These are phyloP conservation scores for Brachionus koreanus DNA, from an alignment of 1,140 invertebrate genomes.

Conservation along the genomic window DNA sequence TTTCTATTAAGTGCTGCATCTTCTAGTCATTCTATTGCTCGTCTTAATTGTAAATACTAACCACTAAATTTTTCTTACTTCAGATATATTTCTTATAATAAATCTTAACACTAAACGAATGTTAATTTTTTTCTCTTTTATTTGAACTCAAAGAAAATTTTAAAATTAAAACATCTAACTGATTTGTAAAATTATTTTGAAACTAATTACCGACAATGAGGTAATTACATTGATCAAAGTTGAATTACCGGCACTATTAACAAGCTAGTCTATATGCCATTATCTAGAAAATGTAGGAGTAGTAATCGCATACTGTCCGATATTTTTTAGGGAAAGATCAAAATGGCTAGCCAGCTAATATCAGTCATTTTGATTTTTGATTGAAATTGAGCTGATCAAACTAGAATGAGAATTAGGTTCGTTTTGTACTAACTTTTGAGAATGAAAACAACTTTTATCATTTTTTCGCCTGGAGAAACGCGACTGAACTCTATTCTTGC, in stretches of 20 bases:
- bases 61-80: too few relatives aligned
- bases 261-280: neutral
- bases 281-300: too few relatives aligned
- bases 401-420: neutral
- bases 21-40: too few relatives aligned
- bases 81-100: too few relatives aligned
- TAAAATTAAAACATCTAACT: too few relatives aligned
- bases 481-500: neutral
- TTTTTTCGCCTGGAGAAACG: neutral
- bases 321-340: too few relatives aligned
- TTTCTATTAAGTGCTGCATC: too few relatives aligned
- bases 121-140: too few relatives aligned
- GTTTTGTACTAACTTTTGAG: neutral
- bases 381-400: neutral
- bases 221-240: neutral
- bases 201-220: neutral
- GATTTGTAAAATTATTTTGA: neutral
- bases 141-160: too few relatives aligned
- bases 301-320: too few relatives aligned
- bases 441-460: neutral
- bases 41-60: too few relatives aligned
- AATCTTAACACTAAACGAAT: too few relatives aligned
- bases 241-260: neutral
- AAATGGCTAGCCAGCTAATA: neutral
- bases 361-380: neutral